Base-by-base conservation (phyloP, 92 coral and sea anemone genomes). In the Pocillopora meandrina region DNA sequence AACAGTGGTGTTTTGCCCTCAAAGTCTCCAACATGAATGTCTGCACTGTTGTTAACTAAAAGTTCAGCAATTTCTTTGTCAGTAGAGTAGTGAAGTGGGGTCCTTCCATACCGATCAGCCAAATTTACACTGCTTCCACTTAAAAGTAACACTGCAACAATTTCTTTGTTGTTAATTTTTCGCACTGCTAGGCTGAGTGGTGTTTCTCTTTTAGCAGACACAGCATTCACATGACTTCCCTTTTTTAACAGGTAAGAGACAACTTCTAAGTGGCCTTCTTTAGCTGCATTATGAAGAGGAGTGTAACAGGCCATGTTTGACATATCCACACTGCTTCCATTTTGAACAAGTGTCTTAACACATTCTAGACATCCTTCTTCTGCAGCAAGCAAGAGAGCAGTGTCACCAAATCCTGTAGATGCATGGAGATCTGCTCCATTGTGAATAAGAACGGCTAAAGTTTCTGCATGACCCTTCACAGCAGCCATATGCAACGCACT, bases 401-500 rank as follows among this genome's bases (percentile, higher is more conserved):
- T 91, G 74, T 91, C 94, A 49, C 87, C 89, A 64, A 87, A 84
- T 63, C 87, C 94, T 0, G 89, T 91, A 42, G 65, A 79, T 26
- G 94, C 81, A 26, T 76, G 70, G 19, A 91, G 78, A 77, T 87
- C 72, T 3, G 89, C 94, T 56, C 94, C 91, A 87, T 87, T 80
- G 33, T 88, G 82, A 71, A 84, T 84, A 35, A 91, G 89, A 63
- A 83, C 62, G 34, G 26, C 59, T 49, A 91, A 72, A 60, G 80
- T 75, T 3, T 62, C 60, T 9, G 71, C 87, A 19, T 78, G 69
- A 10, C 91, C 94, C 47, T 91, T 91, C 8, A 77, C 66, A 6
- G 94, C 91, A 14, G 94, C 94, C 18, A 84, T 85, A 23, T 91
- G 94, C 31, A 91, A 87, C n/a, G 94, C 91, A 60, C 89, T 91